phyloP scores from a whole-genome alignment of 2,888 invertebrate species.

The Macrosoma leucophasiata region DNA sequence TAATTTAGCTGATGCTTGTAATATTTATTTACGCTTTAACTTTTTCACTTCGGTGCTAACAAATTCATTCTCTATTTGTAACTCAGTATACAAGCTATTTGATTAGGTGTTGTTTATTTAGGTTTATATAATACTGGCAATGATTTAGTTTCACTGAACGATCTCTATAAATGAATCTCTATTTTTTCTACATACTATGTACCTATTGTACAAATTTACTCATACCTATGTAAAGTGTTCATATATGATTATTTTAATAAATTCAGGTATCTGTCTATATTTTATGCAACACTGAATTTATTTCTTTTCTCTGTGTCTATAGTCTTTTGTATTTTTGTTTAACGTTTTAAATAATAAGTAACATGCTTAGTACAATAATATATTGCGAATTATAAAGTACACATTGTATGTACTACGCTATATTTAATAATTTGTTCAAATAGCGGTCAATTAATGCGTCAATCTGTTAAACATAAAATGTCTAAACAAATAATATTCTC shows the following conservation, averaged over 20 bases:
- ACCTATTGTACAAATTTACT: conserved; percentile 68
- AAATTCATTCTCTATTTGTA: no score
- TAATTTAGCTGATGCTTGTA: no score
- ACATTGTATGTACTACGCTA: conserved; percentile 1
- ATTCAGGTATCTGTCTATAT: no score
- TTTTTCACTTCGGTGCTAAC: no score
- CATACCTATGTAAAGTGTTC: conserved; percentile 68
- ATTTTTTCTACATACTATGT: conserved; percentile 75
- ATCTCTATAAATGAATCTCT: conserved; percentile 74
- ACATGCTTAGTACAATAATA: conserved; percentile 34
- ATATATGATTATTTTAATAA: conserved; percentile 47
- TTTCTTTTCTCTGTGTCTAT: conserved; percentile 18
- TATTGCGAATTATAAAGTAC: conserved; percentile 23
- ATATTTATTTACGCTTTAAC: no score
- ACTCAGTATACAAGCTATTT: no score
- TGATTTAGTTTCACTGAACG: conserved; percentile 72
- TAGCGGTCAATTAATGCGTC: conserved; percentile 70
- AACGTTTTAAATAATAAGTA: conserved; percentile 18
- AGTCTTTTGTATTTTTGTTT: conserved; percentile 15
- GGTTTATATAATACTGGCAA: no score
- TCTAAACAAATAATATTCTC: conserved; percentile 25
- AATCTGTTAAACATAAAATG: conserved; percentile 40
- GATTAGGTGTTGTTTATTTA: no score
- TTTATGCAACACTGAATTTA: conserved; percentile 16
- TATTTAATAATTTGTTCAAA: conserved; percentile 37